Evolutionary conservation across 2,797 vertebrate genomes (phyloP), one percentile per base, ranked within the genome.

Genomic region (Halcyon leucocephala): DNA sequence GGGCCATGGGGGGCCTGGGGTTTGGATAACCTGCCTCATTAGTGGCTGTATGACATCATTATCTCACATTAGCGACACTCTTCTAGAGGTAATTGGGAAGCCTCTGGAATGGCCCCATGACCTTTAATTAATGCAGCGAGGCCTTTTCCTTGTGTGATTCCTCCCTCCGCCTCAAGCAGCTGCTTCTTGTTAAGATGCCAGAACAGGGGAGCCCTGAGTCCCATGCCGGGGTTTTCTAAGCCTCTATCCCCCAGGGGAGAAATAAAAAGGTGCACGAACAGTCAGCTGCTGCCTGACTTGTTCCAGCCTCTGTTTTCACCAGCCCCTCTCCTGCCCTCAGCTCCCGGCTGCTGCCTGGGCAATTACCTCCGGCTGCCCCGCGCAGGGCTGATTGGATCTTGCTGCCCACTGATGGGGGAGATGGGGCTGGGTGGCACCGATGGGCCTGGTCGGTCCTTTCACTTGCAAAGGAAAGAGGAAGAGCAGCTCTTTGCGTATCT

Each of bases 21-120:
- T 86, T 91, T 90, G 92, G 94, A 80, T 95, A 95, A 93, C 91
- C 96, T 72, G 90, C 90, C 96, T 97, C 97, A 97, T 97, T 97
- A 97, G 97, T 29, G 93, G 62, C 95, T 66, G 89, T 35, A 29
- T 96, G 96, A 94, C 97, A 97, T 97, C 97, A 97, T 97, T 98
- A 97, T 96, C 95, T 96, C 95, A 96, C 97, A 97, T 98, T 97
- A 97, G 94, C 77, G 46, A 85, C 94, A 84, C 96, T 97, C 95
- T 91, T 37, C 52, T 84, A 35, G 92, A 91, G 95, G 92, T 97
- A 97, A 97, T 97, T 98, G 97, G 95, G 95, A 93, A 95, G 95
- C 92, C 96, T 96, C 93, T 64, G 91, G 91, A 97, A 93, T 95
- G 97, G 92, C 96, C 94, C 46, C 0, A 7, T 90, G 97, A 97